Percentiles rank a stretch among this genome's conserved stretches.
Conservation (phyloP, 1,140 invertebrate genomes). For the Drosophila bocqueti region DNA sequence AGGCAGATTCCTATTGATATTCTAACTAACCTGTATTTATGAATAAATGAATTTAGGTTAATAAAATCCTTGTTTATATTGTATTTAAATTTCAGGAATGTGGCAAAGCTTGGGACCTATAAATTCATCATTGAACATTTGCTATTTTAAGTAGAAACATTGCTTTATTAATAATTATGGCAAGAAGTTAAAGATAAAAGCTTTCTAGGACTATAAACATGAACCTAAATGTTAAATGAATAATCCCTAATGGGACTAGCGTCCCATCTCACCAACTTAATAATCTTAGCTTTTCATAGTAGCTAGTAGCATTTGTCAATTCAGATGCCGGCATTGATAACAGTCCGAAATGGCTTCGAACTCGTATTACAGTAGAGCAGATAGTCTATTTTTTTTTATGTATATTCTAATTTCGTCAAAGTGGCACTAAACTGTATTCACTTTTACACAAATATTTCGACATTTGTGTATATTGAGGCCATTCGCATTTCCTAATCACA, state of each 20-base stretch:
- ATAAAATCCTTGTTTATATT: not conserved
- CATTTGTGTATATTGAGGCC: not conserved
- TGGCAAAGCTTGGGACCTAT: not conserved
- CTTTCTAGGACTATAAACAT: not conserved
- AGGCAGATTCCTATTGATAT: not conserved
- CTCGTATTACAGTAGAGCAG: not conserved
- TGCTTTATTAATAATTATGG: not conserved
- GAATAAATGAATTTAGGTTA: not conserved
- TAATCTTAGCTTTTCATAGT: not conserved
- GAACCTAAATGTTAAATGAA: not conserved
- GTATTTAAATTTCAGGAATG: not conserved
- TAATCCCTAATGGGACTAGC: too few species aligned
- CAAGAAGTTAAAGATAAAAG: not conserved
- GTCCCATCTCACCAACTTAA: not conserved
- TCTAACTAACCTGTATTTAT: not conserved
- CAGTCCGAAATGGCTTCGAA: not conserved
- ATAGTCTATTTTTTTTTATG: not conserved
- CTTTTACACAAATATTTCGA: not conserved
- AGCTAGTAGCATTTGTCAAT: constrained; percentile 10
- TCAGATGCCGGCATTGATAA: constrained; percentile 14
- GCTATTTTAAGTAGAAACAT: not conserved
- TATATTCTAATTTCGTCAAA: not conserved
- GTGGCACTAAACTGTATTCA: not conserved
- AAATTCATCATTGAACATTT: not conserved
- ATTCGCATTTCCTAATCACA: constrained; percentile 1